phyloP scores from a whole-genome alignment of 2,888 invertebrate species.

The Carpatolechia fugitivella region DNA sequence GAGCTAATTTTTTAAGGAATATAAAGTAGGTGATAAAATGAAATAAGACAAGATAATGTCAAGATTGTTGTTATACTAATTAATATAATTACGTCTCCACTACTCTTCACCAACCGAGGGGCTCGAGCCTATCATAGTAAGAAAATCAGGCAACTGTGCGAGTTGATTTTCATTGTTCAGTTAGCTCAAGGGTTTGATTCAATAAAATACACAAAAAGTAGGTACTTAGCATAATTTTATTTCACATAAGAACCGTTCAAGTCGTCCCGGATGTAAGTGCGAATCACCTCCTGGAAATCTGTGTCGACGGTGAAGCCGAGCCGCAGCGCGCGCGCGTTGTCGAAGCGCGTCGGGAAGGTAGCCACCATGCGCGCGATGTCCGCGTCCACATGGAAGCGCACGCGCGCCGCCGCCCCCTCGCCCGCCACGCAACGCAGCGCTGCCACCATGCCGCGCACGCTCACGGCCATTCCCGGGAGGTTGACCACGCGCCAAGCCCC shows the following conservation, averaged over 20 bases:
- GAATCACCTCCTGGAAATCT: slow-evolving; percentile 50
- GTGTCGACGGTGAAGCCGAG: slow-evolving; percentile 55
- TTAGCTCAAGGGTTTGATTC: no score
- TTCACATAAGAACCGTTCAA: slow-evolving; percentile 6
- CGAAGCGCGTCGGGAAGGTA: slow-evolving; percentile 52
- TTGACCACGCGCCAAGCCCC: slow-evolving; percentile 49
- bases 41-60: no score
- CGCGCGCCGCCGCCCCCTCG: slow-evolving; percentile 38
- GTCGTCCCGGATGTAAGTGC: slow-evolving; percentile 43
- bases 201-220: no score
- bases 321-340: slow-evolving; percentile 44
- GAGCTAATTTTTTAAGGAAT: no score
- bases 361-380: slow-evolving; percentile 46
- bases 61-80: no score
- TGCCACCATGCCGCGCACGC: slow-evolving; percentile 47
- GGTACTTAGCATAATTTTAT: no score
- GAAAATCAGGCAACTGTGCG: no score
- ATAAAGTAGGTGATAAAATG: no score
- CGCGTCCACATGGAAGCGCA: slow-evolving; percentile 45
- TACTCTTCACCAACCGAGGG: no score
- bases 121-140: no score
- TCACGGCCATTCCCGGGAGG: slow-evolving; percentile 55
- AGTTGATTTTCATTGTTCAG: no score
- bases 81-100: no score
- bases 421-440: slow-evolving; percentile 54